phyloP scores from a whole-genome alignment of 2,888 invertebrate genomes.

The Chymomyza amoena region DNA sequence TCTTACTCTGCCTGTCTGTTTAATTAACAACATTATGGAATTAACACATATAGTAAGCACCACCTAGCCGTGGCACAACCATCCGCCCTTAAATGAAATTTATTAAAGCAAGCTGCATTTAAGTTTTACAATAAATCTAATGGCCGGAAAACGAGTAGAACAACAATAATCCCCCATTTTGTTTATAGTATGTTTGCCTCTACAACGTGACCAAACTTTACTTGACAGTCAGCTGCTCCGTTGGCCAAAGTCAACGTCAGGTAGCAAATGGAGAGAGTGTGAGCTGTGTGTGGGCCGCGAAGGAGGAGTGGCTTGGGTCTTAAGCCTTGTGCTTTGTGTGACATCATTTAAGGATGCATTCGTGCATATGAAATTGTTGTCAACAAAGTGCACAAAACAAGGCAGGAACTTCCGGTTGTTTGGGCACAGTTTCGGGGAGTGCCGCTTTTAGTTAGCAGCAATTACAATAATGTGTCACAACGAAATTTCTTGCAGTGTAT shows the following conservation, averaged over 20 bases:
- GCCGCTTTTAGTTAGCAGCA: constrained; percentile 14
- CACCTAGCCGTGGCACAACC: background rate
- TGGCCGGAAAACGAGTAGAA: constrained; percentile 38
- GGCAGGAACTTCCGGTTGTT: background rate
- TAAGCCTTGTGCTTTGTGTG: constrained; percentile 16
- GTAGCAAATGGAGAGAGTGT: background rate
- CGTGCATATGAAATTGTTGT: constrained; percentile 67
- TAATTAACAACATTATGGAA: constrained; percentile 60
- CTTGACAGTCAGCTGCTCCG: constrained; percentile 10
- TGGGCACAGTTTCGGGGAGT: constrained; percentile 6
- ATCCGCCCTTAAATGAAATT: background rate
- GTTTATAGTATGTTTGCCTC: constrained; percentile 31
- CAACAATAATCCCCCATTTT: constrained; percentile 19
- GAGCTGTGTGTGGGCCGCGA: background rate
- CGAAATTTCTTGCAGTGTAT: constrained; percentile 5
- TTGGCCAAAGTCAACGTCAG: background rate
- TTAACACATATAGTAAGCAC: constrained; percentile 46
- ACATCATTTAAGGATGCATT: constrained; percentile 49
- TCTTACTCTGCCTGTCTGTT: constrained; percentile 31
- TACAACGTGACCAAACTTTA: background rate
- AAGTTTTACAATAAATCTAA: constrained; percentile 45
- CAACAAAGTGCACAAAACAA: constrained; percentile 40
- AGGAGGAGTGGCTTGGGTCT: constrained; percentile 28
- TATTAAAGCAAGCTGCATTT: constrained; percentile 23
- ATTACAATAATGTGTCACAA: background rate